Conservation (phyloP, 2,113 vertebrate species). For the Oncorhynchus masou region DNA sequence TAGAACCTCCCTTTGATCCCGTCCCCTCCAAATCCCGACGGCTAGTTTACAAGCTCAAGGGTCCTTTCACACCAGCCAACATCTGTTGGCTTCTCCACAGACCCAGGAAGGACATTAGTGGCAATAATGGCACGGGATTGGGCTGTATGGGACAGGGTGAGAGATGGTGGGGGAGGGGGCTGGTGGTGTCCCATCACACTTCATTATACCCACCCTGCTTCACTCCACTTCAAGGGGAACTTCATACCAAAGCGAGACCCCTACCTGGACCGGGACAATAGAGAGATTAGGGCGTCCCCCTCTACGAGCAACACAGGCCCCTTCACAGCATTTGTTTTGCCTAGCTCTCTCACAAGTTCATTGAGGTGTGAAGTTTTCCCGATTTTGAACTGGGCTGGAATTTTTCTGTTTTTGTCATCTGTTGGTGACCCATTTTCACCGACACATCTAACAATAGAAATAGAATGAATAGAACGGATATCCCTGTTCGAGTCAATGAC, state of each 20-base stretch:
- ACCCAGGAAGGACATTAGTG: conserved; percentile 1
- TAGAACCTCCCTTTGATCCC: not conserved
- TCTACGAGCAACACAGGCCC: not conserved
- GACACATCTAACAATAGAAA: no score
- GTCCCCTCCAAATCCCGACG: conserved; percentile 4
- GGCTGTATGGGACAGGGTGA: not conserved
- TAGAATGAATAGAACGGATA: no score
- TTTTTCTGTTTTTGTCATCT: not conserved
- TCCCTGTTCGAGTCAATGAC: no score
- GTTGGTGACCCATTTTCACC: no score
- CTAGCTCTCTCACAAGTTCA: not conserved
- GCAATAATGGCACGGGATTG: not conserved
- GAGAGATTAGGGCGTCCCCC: conserved; percentile 12
- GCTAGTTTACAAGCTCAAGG: conserved; percentile 22
- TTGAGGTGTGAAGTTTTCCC: conserved; percentile 3
- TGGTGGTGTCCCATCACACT: conserved; percentile 3
- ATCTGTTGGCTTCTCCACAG: conserved; percentile 18
- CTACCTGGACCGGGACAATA: conserved; percentile 17
- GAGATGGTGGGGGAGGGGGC: not conserved
- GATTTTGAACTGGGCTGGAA: not conserved
- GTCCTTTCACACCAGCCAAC: conserved; percentile 18
- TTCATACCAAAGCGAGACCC: conserved; percentile 14
- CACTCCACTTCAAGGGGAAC: conserved; percentile 17
- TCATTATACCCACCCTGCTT: conserved; percentile 21
- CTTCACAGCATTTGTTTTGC: conserved; percentile 7